phyloP scores from a whole-genome alignment of 2,797 vertebrate genomes.

The Molossus molossus region DNA sequence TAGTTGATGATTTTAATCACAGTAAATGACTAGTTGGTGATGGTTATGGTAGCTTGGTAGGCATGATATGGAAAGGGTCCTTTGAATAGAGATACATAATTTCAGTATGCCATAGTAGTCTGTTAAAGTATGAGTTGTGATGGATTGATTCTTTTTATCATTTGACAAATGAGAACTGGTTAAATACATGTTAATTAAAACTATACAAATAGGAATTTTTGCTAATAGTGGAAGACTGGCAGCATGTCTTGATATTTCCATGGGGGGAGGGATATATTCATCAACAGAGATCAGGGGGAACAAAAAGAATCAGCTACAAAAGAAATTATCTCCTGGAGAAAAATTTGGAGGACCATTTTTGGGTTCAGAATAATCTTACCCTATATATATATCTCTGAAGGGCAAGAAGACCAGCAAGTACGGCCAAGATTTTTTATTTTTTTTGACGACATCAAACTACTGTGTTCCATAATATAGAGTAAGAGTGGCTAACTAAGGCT shows the following conservation, averaged over 20 bases:
- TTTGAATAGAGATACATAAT: background rate
- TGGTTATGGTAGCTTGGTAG: background rate
- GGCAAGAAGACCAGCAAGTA: too few species aligned
- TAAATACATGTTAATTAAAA: constrained; percentile 1
- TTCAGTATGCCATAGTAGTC: background rate
- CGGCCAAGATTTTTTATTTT: too few species aligned
- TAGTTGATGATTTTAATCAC: background rate
- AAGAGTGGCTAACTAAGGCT: too few species aligned
- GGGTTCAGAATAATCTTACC: background rate
- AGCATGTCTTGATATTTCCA: background rate
- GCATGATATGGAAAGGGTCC: background rate
- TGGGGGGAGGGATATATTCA: background rate
- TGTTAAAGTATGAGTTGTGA: background rate
- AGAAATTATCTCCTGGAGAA: background rate
- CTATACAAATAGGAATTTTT: background rate
- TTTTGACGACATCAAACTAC: too few species aligned
- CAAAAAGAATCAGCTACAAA: too few species aligned
- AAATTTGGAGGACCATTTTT: background rate
- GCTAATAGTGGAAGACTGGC: background rate
- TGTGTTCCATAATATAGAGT: too few species aligned
- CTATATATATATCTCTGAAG: too few species aligned
- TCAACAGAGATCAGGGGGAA: too few species aligned
- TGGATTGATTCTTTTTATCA: constrained; percentile 7
- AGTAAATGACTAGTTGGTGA: background rate
- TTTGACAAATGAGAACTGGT: constrained; percentile 33